phyloP scores from a whole-genome alignment of 2,797 vertebrate genomes.

The Clamator glandarius region DNA sequence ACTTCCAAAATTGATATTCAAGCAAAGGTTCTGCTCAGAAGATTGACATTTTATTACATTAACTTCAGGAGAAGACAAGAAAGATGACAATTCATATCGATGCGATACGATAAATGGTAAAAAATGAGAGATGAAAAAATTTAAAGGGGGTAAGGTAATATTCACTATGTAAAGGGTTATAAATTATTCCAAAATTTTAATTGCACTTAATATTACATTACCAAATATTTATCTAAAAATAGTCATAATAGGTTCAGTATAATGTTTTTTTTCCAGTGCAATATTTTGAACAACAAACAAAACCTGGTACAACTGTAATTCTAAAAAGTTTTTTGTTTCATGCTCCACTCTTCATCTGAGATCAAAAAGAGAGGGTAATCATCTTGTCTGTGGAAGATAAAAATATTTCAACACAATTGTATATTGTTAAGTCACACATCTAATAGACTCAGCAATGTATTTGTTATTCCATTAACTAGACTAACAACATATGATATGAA shows the following conservation, averaged over 20 bases:
- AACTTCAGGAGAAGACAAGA: conserved; percentile 32
- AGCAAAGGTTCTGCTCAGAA: background rate
- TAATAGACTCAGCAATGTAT: conserved; percentile 38
- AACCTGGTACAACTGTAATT: background rate
- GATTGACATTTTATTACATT: conserved; percentile 2
- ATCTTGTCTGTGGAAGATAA: background rate
- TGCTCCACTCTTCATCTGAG: background rate
- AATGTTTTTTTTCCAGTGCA: background rate
- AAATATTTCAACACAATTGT: conserved; percentile 1
- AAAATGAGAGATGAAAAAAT: background rate
- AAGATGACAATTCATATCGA: conserved; percentile 3
- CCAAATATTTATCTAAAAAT: background rate
- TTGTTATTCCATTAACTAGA: conserved; percentile 69
- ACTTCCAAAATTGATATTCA: conserved; percentile 8
- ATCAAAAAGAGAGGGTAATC: conserved; percentile 6
- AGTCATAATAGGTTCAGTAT: background rate
- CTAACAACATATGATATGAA: conserved; percentile 41
- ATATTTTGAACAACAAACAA: background rate
- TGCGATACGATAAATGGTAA: background rate
- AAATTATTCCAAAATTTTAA: background rate
- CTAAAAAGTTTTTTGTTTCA: background rate
- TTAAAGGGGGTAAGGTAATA: background rate
- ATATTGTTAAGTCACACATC: background rate
- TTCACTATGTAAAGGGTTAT: background rate
- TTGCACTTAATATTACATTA: background rate